Conservation (phyloP, 2,888 invertebrate genomes). For the Andrena marginata region DNA sequence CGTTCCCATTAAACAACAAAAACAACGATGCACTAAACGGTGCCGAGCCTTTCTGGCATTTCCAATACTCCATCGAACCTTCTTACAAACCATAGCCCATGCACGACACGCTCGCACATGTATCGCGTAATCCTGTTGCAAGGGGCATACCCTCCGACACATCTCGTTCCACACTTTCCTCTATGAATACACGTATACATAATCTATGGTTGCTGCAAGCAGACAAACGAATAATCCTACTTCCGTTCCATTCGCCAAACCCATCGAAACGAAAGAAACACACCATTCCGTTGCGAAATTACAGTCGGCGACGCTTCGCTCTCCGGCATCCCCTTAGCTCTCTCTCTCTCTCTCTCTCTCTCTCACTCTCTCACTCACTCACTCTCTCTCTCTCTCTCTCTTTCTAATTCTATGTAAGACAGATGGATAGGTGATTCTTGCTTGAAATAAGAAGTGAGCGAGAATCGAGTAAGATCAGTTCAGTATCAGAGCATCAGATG, state of each 20-base stretch:
- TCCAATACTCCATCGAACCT: constrained; percentile 1
- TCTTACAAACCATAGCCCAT: constrained; percentile 38
- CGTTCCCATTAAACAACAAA: constrained; percentile 18
- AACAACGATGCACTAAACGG: not conserved
- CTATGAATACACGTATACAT: constrained; percentile 36
- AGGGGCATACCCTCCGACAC: constrained; percentile 21
- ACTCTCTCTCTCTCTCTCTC: not conserved
- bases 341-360: constrained; percentile 11
- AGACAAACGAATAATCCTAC: constrained; percentile 52
- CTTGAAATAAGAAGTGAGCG: constrained; percentile 65
- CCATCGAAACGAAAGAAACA: constrained; percentile 55
- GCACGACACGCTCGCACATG: constrained; percentile 37
- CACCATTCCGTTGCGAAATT: constrained; percentile 29
- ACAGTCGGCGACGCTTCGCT: constrained; percentile 7
- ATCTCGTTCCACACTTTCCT: constrained; percentile 43
- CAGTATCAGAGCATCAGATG: constrained; percentile 63
- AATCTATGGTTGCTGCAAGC: constrained; percentile 56
- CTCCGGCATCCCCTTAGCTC: not conserved
- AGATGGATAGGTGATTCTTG: constrained; percentile 54
- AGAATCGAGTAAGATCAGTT: constrained; percentile 63
- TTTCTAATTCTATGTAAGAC: constrained; percentile 47
- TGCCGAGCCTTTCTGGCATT: not conserved
- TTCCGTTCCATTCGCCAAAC: constrained; percentile 63
- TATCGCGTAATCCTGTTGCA: constrained; percentile 29
- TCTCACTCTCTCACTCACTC: constrained; percentile 15